A percentile compares a stretch with the other conserved stretches of the same genome.
Evolutionary conservation across 2,888 invertebrate species (phyloP).

Genomic region (Tetanocera ferruginea): DNA sequence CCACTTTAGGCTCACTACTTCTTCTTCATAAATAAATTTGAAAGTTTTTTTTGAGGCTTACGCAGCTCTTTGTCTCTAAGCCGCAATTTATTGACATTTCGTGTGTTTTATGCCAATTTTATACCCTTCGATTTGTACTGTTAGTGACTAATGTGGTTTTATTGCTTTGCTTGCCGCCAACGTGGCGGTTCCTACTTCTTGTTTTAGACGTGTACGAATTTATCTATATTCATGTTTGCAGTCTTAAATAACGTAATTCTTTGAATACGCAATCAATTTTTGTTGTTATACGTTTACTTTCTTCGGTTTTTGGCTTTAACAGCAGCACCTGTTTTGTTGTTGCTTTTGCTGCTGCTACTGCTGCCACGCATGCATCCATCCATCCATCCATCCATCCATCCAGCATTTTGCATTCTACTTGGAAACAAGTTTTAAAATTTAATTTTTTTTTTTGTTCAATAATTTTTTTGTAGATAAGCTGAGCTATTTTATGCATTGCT

Average conservation of each 20-base stretch:
- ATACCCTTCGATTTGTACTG: too few relatives aligned
- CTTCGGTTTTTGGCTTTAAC: neutral
- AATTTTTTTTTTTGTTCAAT: neutral
- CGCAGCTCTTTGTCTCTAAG: too few relatives aligned
- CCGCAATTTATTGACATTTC: too few relatives aligned
- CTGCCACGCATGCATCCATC: constrained; percentile 37
- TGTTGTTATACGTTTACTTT: neutral
- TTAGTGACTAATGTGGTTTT: neutral
- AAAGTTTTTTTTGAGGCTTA: too few relatives aligned
- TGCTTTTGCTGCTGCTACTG: neutral
- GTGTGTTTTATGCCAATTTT: too few relatives aligned
- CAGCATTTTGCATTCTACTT: constrained; percentile 15
- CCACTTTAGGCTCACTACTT: too few relatives aligned
- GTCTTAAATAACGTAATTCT: neutral
- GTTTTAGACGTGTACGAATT: neutral
- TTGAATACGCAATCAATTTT: neutral
- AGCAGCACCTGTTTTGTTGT: neutral
- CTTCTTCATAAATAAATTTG: neutral
- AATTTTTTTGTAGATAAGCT: constrained; percentile 8
- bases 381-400: constrained; percentile 33
- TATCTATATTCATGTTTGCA: neutral
- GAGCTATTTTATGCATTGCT: constrained; percentile 12
- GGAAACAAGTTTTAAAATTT: constrained; percentile 20
- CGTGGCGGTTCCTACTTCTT: neutral
- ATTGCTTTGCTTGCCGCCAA: neutral